These are phyloP conservation scores for Eristalis arbustorum DNA, from an alignment of 2,888 invertebrate species.

Conservation along the genomic window DNA sequence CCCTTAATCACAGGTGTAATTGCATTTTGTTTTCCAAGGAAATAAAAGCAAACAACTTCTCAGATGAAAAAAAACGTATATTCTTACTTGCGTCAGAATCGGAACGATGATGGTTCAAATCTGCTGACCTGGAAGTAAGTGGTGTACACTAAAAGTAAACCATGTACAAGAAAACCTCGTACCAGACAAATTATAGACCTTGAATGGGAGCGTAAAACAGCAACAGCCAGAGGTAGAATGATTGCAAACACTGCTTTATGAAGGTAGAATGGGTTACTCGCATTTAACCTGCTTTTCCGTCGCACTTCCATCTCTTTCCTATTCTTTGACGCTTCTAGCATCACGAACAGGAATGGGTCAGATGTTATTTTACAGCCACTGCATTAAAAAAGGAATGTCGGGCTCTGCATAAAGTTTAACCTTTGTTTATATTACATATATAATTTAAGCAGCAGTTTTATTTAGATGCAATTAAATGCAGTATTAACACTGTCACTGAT, in stretches of 20 bases:
- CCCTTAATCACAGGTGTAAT: background rate
- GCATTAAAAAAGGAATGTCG: constrained; percentile 30
- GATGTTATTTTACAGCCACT: constrained; percentile 36
- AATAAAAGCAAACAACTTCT: background rate
- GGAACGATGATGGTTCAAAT: constrained; percentile 22
- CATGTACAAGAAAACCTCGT: constrained; percentile 39
- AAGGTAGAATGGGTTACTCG: constrained; percentile 45
- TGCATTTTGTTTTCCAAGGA: background rate
- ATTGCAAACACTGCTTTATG: constrained; percentile 57
- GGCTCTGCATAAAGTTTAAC: constrained; percentile 37
- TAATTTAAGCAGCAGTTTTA: background rate
- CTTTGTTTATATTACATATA: constrained; percentile 34
- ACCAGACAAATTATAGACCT: constrained; percentile 54
- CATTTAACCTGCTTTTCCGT: constrained; percentile 17
- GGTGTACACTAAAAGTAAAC: constrained; percentile 47
- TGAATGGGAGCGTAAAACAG: constrained; percentile 54
- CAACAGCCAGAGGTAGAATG: constrained; percentile 57
- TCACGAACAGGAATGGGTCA: constrained; percentile 42
- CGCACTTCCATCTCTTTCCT: constrained; percentile 3
- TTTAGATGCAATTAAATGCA: background rate
- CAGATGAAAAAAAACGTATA: constrained; percentile 6
- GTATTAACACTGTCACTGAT: background rate
- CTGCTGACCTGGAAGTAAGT: constrained; percentile 59
- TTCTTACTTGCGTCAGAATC: constrained; percentile 24
- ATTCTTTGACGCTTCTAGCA: constrained; percentile 14